Evolutionary conservation across 2,113 vertebrate genomes (phyloP).

Genomic region (Microcebus ravelobensis): DNA sequence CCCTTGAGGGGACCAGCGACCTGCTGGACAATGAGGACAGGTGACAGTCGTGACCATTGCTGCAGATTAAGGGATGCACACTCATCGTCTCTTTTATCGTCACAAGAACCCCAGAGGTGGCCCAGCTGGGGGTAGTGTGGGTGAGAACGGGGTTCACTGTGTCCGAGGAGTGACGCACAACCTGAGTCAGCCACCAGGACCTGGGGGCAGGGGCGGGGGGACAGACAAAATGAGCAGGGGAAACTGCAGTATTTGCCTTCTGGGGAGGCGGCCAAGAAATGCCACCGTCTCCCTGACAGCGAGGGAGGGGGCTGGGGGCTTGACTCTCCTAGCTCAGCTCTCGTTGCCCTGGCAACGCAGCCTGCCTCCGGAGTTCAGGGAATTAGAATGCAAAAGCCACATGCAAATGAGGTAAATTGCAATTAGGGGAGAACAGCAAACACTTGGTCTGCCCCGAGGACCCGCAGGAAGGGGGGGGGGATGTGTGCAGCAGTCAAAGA

Average conservation of each 20-base stretch:
- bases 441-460: not conserved
- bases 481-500: not conserved
- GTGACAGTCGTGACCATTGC: rapidly evolving
- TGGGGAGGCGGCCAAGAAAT: not conserved
- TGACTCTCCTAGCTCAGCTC: not conserved
- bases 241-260: not conserved
- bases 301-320: too few relatives aligned
- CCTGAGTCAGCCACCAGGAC: rapidly evolving
- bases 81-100: rapidly evolving
- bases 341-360: slow-evolving; percentile 57
- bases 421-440: not conserved
- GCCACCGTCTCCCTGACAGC: not conserved
- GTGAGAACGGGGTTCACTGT: rapidly evolving
- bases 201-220: rapidly evolving
- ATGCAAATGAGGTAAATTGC: slow-evolving; percentile 52
- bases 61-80: rapidly evolving
- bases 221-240: not conserved
- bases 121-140: rapidly evolving
- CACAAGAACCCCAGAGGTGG: not conserved
- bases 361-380: not conserved
- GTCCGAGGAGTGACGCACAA: rapidly evolving
- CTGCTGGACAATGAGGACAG: rapidly evolving
- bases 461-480: not conserved
- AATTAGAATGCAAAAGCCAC: slow-evolving; percentile 54
- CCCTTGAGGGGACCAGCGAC: rapidly evolving